Base-by-base conservation (phyloP, 2,113 vertebrate species). In the Cacatua alba region DNA sequence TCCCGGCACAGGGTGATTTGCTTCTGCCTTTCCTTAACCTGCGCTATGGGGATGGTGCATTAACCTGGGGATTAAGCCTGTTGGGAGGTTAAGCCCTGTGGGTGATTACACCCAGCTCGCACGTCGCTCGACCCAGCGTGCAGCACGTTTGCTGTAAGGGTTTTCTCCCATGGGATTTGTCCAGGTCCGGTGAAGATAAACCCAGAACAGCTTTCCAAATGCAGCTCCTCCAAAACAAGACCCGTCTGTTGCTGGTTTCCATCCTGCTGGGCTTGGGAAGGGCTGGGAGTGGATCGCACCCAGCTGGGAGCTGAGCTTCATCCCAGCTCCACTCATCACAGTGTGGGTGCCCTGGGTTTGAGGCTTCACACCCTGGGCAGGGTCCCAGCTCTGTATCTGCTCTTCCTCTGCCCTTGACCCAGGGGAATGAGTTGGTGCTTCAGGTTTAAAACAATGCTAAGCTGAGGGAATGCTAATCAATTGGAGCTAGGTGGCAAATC, bases 21-120 rank as follows among this genome's bases (percentile, higher is more conserved):
- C 13, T 68, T 68, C 59, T 41, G 35, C 77, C 26, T 84, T 48
- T 8, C 59, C 83, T 65, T 15, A 19, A 20, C 35, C 53, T 2
- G 48, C 0, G 0, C 17, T 0, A 0, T 1, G 6, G 62, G 70
- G 51, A 39, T 0, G 3, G 9, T 4, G 17, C 9, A 11, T 25
- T 17, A 52, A 33, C 59, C 51, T 5, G 64, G 28, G 51, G 41
- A 43, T 41, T n/a, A 18, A 11, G 41, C 53, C 1, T 1, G 5
- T 8, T 4, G 0, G 3, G 64, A 63, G 59, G 35, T 62, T 62
- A 26, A 62, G 7, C 23, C 59, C 59, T 62, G 59, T 62, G 0
- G 52, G 25, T 33, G n/a, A 43, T 31, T 20, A 35, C 86, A 55
- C 17, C 13, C 64, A 3, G n/a, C 68, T 35, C 2, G 1, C 31